Conservation (phyloP, 2,797 vertebrate genomes). For the Psittacula derbiana region DNA sequence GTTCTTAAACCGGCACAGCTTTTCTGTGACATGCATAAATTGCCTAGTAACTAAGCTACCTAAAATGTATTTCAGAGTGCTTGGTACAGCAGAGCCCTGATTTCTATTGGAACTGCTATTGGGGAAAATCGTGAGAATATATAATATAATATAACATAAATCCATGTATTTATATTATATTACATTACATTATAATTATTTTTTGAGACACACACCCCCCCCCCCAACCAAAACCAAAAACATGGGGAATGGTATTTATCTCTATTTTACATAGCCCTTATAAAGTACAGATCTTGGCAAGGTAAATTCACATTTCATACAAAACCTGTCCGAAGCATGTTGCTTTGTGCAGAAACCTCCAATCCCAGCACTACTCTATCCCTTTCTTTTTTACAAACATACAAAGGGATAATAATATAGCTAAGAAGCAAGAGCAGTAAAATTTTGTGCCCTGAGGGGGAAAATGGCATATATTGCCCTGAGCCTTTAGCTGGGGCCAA, state of each 20-base stretch:
- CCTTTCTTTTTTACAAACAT: conserved; percentile 48
- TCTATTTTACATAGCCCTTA: background rate
- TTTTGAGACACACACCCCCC: background rate
- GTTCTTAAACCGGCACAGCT: background rate
- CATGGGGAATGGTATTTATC: background rate
- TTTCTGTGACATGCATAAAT: background rate
- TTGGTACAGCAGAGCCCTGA: background rate
- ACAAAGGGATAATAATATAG: conserved; percentile 66
- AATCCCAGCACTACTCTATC: conserved; percentile 1
- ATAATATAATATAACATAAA: background rate
- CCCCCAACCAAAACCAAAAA: rapidly evolving
- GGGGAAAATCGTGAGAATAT: background rate
- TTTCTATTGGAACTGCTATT: background rate
- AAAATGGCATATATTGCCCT: conserved; percentile 57
- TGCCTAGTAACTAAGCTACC: conserved; percentile 24
- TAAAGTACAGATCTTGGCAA: conserved; percentile 6
- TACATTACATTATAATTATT: background rate
- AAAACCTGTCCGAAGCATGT: background rate
- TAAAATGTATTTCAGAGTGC: conserved; percentile 29
- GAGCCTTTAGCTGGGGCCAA: conserved; percentile 42
- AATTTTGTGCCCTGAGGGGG: conserved; percentile 40
- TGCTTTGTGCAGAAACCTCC: conserved; percentile 2
- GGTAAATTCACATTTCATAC: background rate
- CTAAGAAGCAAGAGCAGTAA: conserved; percentile 54
- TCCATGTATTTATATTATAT: background rate